Evolutionary conservation across 2,797 vertebrate genomes (phyloP).

Genomic region (Alfaro cultratus): DNA sequence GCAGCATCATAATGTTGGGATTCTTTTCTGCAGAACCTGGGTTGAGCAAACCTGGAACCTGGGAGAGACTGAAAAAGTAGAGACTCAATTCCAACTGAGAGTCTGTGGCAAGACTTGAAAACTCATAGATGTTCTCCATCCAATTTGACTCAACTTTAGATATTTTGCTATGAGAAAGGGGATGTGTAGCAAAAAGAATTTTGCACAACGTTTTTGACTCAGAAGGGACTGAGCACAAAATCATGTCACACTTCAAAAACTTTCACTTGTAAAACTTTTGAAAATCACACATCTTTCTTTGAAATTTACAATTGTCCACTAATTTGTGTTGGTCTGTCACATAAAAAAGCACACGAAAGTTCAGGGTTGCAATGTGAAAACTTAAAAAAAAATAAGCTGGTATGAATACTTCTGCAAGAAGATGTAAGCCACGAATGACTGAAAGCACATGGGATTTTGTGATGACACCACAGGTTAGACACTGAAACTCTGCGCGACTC

Average conservation of each 20-base stretch:
- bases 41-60: not conserved
- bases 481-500: slow-evolving; percentile 31
- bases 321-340: not conserved
- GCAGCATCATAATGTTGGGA: not conserved
- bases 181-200: not conserved
- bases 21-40: not conserved
- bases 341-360: not conserved
- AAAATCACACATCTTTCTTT: not conserved
- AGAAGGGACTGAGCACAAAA: not conserved
- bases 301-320: not conserved
- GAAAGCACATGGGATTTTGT: slow-evolving; percentile 52
- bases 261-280: not conserved
- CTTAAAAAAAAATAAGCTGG: not conserved
- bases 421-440: slow-evolving; percentile 32
- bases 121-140: not conserved
- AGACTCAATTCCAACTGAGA: not conserved
- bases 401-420: not conserved
- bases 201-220: not conserved
- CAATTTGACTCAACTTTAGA: not conserved
- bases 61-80: not conserved
- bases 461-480: slow-evolving; percentile 46
- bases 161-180: not conserved
- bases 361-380: not conserved
- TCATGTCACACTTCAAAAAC: not conserved
- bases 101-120: not conserved